These are phyloP conservation scores for Saguinus imperator DNA, from an alignment of 2,113 vertebrate genomes.

Conservation along the genomic window DNA sequence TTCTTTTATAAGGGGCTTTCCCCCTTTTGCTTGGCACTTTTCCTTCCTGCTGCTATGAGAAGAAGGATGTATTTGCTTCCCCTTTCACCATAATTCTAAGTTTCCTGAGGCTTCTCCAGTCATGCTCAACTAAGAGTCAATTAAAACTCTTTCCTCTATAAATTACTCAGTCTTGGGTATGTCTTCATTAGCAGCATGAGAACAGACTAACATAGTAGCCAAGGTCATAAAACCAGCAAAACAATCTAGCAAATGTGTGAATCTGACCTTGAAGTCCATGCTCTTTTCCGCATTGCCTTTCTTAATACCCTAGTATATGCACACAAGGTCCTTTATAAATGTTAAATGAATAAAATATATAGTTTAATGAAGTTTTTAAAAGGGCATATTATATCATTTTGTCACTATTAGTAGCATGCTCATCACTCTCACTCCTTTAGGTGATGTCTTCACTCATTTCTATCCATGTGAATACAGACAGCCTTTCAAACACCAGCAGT, in stretches of 20 bases:
- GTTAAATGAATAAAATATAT: conserved; percentile 45
- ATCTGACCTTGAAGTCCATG: not conserved
- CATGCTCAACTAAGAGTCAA: too few relatives aligned
- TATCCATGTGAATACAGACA: not conserved
- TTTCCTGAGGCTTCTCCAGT: too few relatives aligned
- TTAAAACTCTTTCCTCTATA: too few relatives aligned
- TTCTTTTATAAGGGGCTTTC: too few relatives aligned
- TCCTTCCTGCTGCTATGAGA: too few relatives aligned
- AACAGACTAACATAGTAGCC: too few relatives aligned
- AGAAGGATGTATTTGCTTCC: too few relatives aligned
- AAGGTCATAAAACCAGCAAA: not conserved
- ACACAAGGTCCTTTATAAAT: not conserved
- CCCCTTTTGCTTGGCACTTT: too few relatives aligned
- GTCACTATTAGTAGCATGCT: not conserved
- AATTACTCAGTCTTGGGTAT: too few relatives aligned
- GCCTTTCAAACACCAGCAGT: not conserved
- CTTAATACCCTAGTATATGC: not conserved
- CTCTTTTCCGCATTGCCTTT: not conserved
- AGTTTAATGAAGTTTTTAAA: conserved; percentile 40
- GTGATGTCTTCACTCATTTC: conserved; percentile 19
- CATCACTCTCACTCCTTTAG: not conserved
- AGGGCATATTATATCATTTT: not conserved
- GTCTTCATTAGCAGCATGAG: too few relatives aligned
- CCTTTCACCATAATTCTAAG: too few relatives aligned
- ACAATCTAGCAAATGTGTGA: not conserved